Evolutionary conservation across 2,797 vertebrate genomes (phyloP).

Genomic region (Perodicticus potto): DNA sequence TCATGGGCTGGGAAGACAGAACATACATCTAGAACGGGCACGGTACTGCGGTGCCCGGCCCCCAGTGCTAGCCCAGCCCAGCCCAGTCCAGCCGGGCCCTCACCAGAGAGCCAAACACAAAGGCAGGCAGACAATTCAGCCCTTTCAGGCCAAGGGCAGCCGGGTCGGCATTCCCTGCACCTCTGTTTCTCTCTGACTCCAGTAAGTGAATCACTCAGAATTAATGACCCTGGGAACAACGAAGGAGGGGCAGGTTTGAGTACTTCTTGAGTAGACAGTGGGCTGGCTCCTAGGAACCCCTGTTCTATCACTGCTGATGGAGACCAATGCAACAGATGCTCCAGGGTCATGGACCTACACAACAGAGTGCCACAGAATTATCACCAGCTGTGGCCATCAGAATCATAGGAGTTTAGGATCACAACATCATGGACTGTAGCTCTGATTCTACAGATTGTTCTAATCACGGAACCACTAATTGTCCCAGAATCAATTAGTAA

Average conservation of each 20-base stretch:
- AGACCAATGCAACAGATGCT: not conserved
- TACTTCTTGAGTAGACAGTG: not conserved
- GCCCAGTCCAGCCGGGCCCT: not conserved
- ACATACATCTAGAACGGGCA: not conserved
- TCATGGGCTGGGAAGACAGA: constrained; percentile 14
- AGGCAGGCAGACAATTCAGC: constrained; percentile 58
- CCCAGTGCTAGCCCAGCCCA: not conserved
- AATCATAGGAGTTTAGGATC: not conserved
- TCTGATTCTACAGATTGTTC: not conserved
- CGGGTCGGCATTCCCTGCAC: not conserved
- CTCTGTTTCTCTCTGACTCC: constrained; percentile 61
- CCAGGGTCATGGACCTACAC: not conserved
- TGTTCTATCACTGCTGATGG: rapidly evolving
- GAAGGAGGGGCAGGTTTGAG: not conserved
- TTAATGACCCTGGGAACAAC: constrained; percentile 64
- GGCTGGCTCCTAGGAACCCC: not conserved
- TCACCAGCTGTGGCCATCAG: not conserved
- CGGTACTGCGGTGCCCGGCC: rapidly evolving
- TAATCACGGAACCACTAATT: not conserved
- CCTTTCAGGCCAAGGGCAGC: not conserved
- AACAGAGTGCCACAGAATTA: not conserved
- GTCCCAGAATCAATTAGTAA: not conserved
- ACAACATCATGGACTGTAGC: not conserved
- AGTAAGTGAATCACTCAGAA: constrained; percentile 69
- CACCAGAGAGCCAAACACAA: constrained; percentile 59